Evolutionary conservation across 2,797 vertebrate genomes (phyloP).

Genomic region (Rhabdomys pumilio): DNA sequence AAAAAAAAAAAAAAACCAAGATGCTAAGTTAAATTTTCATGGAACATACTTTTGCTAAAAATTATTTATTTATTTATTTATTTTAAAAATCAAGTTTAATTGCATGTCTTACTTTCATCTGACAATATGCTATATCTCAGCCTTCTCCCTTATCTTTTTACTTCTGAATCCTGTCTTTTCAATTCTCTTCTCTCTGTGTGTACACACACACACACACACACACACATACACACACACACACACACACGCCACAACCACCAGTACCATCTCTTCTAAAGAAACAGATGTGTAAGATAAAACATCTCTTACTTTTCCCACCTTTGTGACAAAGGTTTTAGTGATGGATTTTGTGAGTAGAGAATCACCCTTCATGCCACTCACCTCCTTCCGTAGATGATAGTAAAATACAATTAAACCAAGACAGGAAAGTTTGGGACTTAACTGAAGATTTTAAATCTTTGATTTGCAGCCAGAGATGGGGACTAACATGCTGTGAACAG

Average conservation of each 20-base stretch:
- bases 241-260: background rate
- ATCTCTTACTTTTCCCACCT: background rate
- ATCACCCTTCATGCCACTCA: background rate
- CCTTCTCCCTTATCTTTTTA: background rate
- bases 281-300: background rate
- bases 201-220: background rate
- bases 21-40: background rate
- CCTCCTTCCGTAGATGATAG: background rate
- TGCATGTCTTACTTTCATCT: background rate
- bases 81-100: background rate
- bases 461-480: background rate
- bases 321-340: too few relatives aligned
- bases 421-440: background rate
- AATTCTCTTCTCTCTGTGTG: background rate
- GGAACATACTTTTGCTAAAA: background rate
- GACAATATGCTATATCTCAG: background rate
- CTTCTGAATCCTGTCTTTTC: background rate
- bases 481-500: background rate
- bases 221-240: background rate
- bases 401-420: background rate
- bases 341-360: background rate
- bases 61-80: background rate
- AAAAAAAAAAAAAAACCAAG: background rate
- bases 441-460: slow-evolving; percentile 23
- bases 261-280: background rate